Conservation (phyloP, 2,113 vertebrate genomes). For the Oryzias celebensis region DNA sequence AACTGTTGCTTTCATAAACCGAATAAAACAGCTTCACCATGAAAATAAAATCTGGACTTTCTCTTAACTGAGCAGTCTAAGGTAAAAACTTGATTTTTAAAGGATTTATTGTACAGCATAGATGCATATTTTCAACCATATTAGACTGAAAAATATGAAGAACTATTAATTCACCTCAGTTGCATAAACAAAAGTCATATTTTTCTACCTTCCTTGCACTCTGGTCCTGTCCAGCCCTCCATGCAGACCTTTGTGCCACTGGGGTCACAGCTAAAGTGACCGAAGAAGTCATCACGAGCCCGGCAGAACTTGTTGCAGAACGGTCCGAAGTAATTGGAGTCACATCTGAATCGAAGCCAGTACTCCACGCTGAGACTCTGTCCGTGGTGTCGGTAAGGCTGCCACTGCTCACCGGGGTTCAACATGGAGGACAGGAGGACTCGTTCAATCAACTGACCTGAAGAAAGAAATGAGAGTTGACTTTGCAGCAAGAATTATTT, state of each 20-base stretch:
- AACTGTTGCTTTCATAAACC: too few relatives aligned
- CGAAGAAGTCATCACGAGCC: conserved; percentile 76
- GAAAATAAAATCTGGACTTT: too few relatives aligned
- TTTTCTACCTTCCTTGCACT: conserved; percentile 70
- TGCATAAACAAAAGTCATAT: background rate
- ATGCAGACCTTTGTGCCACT: conserved; percentile 83
- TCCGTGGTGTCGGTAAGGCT: conserved; percentile 74
- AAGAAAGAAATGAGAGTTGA: background rate
- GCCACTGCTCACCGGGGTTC: conserved; percentile 82
- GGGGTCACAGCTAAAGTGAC: conserved; percentile 82
- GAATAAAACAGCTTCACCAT: too few relatives aligned
- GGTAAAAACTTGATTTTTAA: too few relatives aligned
- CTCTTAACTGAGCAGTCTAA: too few relatives aligned
- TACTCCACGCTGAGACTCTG: conserved; percentile 79
- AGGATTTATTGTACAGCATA: too few relatives aligned
- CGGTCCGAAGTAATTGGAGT: conserved; percentile 79
- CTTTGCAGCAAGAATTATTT: too few relatives aligned
- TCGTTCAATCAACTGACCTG: conserved; percentile 81
- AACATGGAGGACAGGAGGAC: conserved; percentile 80
- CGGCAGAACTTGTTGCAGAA: conserved; percentile 80
- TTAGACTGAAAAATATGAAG: too few relatives aligned
- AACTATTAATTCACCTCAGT: background rate
- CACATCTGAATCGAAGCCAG: conserved; percentile 79
- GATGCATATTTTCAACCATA: too few relatives aligned
- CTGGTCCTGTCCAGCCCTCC: conserved; percentile 77